phyloP scores from a whole-genome alignment of 2,113 vertebrate genomes.

The Saimiri boliviensis region DNA sequence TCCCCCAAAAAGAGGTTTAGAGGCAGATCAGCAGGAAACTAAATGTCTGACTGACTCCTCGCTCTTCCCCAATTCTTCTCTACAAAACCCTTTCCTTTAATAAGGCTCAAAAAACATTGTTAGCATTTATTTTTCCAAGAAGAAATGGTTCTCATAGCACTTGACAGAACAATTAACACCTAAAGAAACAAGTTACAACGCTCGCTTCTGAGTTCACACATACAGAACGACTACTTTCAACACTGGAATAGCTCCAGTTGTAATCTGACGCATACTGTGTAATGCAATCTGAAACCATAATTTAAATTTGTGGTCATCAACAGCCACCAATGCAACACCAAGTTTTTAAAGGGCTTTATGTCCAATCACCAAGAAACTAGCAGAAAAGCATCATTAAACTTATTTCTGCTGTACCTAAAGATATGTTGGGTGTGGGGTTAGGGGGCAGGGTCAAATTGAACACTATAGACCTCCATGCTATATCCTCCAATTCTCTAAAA shows the following conservation, averaged over 20 bases:
- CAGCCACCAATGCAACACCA: neutral
- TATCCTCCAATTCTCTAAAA: neutral
- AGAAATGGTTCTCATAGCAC: constrained; percentile 35
- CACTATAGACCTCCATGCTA: neutral
- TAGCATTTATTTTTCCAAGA: constrained; percentile 40
- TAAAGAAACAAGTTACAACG: constrained; percentile 38
- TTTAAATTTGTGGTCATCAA: constrained; percentile 46
- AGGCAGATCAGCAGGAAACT: neutral
- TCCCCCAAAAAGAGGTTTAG: neutral
- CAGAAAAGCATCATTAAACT: neutral
- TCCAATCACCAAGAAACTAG: neutral
- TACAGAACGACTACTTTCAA: constrained; percentile 37
- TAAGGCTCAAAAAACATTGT: neutral
- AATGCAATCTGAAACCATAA: constrained; percentile 54
- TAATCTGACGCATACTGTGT: constrained; percentile 12
- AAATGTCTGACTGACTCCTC: neutral
- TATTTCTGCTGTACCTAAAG: neutral
- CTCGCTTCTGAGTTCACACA: constrained; percentile 53
- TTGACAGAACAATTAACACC: constrained; percentile 71
- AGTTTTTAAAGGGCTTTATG: neutral
- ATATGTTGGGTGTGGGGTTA: neutral
- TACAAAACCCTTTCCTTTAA: constrained; percentile 15
- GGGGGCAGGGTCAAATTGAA: neutral
- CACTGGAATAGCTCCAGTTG: constrained; percentile 13
- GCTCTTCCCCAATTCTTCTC: neutral